These are phyloP conservation scores for Drosophila lini DNA, from an alignment of 1,140 invertebrate species.

Conservation along the genomic window DNA sequence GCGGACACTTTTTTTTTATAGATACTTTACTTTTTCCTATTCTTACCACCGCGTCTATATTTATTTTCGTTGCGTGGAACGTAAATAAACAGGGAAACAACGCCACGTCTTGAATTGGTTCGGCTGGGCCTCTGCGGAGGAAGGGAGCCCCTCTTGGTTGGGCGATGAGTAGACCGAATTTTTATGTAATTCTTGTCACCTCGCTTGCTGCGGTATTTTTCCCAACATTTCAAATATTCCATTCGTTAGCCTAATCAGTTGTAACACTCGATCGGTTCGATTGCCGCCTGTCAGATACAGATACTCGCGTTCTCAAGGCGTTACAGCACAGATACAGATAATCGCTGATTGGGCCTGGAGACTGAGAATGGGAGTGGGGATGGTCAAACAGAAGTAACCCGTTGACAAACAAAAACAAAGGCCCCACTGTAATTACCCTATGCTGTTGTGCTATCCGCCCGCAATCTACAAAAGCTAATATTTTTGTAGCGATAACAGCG, in stretches of 20 bases:
- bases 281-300: slow-evolving; percentile 34
- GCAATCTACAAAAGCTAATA: slow-evolving; percentile 56
- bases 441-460: slow-evolving; percentile 47
- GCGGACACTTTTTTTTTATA: slow-evolving; percentile 13
- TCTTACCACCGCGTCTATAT: slow-evolving; percentile 54
- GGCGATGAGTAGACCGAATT: slow-evolving; percentile 12
- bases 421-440: slow-evolving; percentile 45
- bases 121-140: neutral
- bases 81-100: slow-evolving; percentile 75
- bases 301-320: slow-evolving; percentile 31
- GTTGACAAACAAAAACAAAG: slow-evolving; percentile 41
- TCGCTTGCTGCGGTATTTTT: slow-evolving; percentile 26
- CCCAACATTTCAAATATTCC: slow-evolving; percentile 44
- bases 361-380: neutral
- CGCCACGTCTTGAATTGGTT: slow-evolving; percentile 59
- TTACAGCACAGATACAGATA: slow-evolving; percentile 20
- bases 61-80: slow-evolving; percentile 73
- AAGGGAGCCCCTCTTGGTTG: neutral
- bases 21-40: slow-evolving; percentile 35
- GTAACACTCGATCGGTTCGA: slow-evolving; percentile 38
- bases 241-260: slow-evolving; percentile 31
- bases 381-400: slow-evolving; percentile 37
- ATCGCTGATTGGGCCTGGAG: neutral
- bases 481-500: slow-evolving; percentile 56
- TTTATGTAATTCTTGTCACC: slow-evolving; percentile 47